These are phyloP conservation scores for Odobenus rosmarus DNA, from an alignment of 2,113 vertebrate species.

Conservation along the genomic window DNA sequence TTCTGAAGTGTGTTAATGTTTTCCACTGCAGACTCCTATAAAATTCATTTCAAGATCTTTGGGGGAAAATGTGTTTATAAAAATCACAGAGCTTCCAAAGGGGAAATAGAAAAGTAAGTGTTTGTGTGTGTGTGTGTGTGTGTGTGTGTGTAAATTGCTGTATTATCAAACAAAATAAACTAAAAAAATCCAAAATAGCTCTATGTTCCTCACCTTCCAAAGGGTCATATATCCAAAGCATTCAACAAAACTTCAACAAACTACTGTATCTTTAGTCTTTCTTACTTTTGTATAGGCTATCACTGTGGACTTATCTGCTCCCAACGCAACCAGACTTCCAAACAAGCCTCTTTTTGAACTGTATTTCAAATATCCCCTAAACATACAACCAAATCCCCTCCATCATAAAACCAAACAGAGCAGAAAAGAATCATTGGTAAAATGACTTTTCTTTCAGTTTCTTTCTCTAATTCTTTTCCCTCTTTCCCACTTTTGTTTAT, in stretches of 20 bases:
- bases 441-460: not conserved
- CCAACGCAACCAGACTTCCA: not conserved
- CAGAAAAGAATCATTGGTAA: not conserved
- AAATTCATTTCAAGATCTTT: constrained; percentile 73
- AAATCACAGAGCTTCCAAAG: constrained; percentile 56
- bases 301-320: not conserved
- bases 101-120: not conserved
- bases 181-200: constrained; percentile 27
- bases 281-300: not conserved
- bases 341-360: not conserved
- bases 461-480: not conserved
- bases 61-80: constrained; percentile 53
- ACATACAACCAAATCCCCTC: not conserved
- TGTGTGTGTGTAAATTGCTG: not conserved
- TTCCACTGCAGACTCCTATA: constrained; percentile 61
- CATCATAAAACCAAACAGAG: not conserved
- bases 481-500: not conserved
- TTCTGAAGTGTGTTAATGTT: constrained; percentile 69
- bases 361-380: not conserved
- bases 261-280: not conserved
- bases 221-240: not conserved
- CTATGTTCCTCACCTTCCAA: not conserved
- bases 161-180: constrained; percentile 23
- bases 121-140: not conserved
- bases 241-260: not conserved